Percentiles rank a stretch among this genome's conserved stretches.
These are phyloP conservation scores for Brachionus plicatilis DNA, from an alignment of 1,140 invertebrate species.

Conservation along the genomic window DNA sequence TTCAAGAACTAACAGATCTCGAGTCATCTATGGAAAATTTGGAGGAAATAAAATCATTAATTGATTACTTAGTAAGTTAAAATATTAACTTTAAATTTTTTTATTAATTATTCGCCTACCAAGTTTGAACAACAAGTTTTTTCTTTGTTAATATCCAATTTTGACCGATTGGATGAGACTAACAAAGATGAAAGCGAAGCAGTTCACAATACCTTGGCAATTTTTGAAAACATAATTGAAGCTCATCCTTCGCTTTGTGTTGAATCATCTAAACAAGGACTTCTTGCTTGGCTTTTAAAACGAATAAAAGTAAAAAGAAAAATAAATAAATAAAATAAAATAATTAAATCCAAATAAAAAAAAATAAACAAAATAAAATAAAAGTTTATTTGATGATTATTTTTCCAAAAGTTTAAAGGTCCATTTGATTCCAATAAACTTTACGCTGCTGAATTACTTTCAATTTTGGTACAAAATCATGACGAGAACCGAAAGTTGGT, in stretches of 20 bases:
- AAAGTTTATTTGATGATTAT: too few species aligned
- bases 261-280: conserved; percentile 74
- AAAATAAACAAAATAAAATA: too few species aligned
- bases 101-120: conserved; percentile 62
- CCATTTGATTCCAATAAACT: conserved; percentile 93
- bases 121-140: conserved; percentile 77
- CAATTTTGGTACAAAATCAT: conserved; percentile 85
- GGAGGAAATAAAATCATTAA: conserved; percentile 57
- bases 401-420: conserved; percentile 64
- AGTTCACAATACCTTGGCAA: conserved; percentile 81
- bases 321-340: too few species aligned
- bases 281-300: conserved; percentile 85
- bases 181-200: conserved; percentile 92
- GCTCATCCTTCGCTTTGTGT: conserved; percentile 73
- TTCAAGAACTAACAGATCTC: conserved; percentile 88
- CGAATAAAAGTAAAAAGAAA: conserved; percentile 59
- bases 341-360: too few species aligned
- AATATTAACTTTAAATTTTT: conserved; percentile 13
- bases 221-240: conserved; percentile 64
- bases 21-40: conserved; percentile 81
- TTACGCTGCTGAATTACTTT: conserved; percentile 89
- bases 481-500: conserved; percentile 69
- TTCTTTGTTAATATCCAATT: conserved; percentile 82
- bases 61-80: conserved; percentile 57
- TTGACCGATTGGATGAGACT: conserved; percentile 84